Evolutionary conservation across 2,797 vertebrate genomes (phyloP), one percentile per base, ranked within the genome.

Genomic region (Stomatorhinus walkeri): DNA sequence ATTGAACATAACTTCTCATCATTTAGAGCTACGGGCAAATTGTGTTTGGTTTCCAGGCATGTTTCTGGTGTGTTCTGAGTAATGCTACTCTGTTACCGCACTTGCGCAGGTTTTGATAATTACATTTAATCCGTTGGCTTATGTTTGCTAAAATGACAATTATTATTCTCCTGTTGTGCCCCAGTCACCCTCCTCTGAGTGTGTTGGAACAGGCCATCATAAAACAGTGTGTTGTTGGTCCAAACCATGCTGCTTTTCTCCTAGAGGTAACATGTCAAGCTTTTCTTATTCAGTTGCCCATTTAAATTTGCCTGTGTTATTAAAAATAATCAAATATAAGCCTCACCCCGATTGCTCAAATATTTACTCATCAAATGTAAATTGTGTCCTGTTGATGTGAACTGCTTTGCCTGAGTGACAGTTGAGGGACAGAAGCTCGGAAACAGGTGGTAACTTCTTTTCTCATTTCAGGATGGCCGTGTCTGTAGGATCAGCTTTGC

Each of bases 191-290:
- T 24, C 97, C 98, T 94, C 96, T 99, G 93, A 98, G 97, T 95
- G 95, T 98, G 91, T 94, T 99, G 95, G 98, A 99, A 93, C 98
- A 99, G 95, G 97, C 98, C 90, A 97, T 97, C 91, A 96, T 99
- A 92, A 99, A 99, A 94, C 98, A 99, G 92, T 99, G 98, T 95
- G 98, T 99, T 90, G 98, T 99, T 88, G 98, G 98, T 97, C 98
- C 98, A 94, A 99, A 98, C 96, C 98, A 99, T 93, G 98, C 98
- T 87, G 98, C 98, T 89, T 99, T 99, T 95, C 98, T 99, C 91
- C 97, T 99, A 88, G 98, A 99, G 97, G 98, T 99, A 97, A 96
- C 54, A 89, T 40, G 36, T 72, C 28, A 72, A 16, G 64, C 10
- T 72, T 72, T 72, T 72, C 61, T 72, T 72, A 72, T 32, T 72